Evolutionary conservation across 2,797 vertebrate genomes (phyloP), one percentile per base, ranked within the genome.

Genomic region (Melanotaenia maccullochi): DNA sequence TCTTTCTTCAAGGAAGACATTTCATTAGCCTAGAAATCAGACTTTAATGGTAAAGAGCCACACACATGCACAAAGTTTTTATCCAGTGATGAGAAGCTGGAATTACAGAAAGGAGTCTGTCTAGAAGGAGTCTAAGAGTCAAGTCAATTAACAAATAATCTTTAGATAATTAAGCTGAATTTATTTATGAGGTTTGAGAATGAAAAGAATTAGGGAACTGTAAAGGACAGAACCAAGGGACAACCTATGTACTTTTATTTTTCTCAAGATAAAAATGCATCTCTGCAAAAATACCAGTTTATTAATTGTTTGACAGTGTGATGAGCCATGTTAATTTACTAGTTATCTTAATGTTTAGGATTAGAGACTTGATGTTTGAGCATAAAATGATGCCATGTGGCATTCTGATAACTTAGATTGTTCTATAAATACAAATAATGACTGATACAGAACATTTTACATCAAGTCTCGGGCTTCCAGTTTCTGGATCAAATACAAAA

Each of bases 61-160:
- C 18, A n/a, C 49, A 58, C 13, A 33, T 20, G 20, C 55, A 66
- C 25, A 35, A 18, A 4, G 18, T 36, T 68, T 74, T 69, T 68
- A 49, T 73, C 65, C 62, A 68, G 55, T 60, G 36, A 60, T 75
- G 8, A 63, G 58, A 78, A 78, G 65, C 18, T 81, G 67, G 84
- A 52, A 22, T 52, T 24, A 25, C 60, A 73, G 42, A 65, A 73
- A 56, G 25, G 25, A 25, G n/a, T n/a, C n/a, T n/a, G n/a, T 83
- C 75, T 76, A 75, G 47, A 72, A 65, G 60, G 75, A 71, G 60
- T 76, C 65, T 71, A 30, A 75, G 57, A 73, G 35, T 81, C 65
- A 68, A 79, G 81, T 63, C 75, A 88, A 82, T 79, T 81, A 70
- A 74, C 63, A 51, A 68, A 80, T 68, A 69, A 66, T 56, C 76